Evolutionary conservation across 2,888 invertebrate genomes (phyloP).

Genomic region (Homarus gammarus): DNA sequence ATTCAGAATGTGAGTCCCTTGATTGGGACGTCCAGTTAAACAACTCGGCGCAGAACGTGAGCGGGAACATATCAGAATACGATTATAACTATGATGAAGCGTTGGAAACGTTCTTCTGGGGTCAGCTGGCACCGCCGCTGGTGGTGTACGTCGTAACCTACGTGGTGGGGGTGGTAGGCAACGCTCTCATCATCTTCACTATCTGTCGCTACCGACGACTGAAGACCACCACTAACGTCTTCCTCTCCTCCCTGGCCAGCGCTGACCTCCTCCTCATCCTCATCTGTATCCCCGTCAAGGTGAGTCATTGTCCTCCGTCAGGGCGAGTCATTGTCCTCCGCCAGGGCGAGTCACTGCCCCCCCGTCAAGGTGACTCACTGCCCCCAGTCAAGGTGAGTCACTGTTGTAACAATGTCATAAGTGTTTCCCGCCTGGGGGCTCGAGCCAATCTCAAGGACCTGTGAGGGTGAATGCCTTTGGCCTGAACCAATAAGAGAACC

Average conservation of each 20-base stretch:
- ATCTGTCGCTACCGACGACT: constrained; percentile 81
- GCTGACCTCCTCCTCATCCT: constrained; percentile 86
- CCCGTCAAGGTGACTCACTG: constrained; percentile 87
- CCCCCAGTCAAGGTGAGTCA: no score
- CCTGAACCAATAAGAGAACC: no score
- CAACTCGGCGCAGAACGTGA: no score
- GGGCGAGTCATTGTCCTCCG: no score
- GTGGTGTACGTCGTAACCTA: constrained; percentile 83
- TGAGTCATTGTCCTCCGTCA: constrained; percentile 78
- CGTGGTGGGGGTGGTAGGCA: constrained; percentile 83
- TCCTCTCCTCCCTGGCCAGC: constrained; percentile 85
- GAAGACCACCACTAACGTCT: constrained; percentile 85
- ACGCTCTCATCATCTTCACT: constrained; percentile 82
- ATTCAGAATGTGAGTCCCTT: no score
- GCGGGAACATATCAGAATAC: constrained; percentile 77
- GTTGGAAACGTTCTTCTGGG: constrained; percentile 81
- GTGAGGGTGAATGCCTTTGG: no score
- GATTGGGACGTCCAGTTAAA: no score
- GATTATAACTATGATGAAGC: constrained; percentile 82
- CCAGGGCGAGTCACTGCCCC: no score
- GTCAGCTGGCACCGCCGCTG: constrained; percentile 82
- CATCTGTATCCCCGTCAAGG: constrained; percentile 87
- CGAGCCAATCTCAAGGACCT: no score
- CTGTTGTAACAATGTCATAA: no score
- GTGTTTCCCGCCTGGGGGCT: no score